phyloP scores from a whole-genome alignment of 2,113 vertebrate genomes.

The Terrapene triunguis region DNA sequence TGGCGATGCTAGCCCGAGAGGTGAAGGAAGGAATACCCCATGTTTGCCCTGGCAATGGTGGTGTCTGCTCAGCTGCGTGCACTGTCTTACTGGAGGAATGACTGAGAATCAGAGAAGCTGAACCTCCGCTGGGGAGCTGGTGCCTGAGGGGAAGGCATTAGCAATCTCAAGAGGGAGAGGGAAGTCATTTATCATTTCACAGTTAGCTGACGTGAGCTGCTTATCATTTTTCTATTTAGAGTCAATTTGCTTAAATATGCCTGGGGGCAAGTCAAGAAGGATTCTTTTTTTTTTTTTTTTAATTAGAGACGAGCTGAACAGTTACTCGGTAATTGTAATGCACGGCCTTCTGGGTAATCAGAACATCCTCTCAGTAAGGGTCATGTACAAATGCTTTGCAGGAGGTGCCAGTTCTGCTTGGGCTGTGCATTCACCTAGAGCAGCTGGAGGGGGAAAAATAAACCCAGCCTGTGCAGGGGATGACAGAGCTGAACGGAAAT shows the following conservation, averaged over 20 bases:
- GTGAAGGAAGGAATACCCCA: background rate
- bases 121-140: slow-evolving; percentile 5
- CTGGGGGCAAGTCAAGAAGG: background rate
- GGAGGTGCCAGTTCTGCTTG: slow-evolving; percentile 18
- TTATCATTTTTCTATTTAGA: slow-evolving; percentile 32
- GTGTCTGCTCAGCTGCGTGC: background rate
- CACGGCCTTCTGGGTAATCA: slow-evolving; percentile 54
- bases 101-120: background rate
- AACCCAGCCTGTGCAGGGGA: background rate
- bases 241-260: slow-evolving; percentile 27
- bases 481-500: background rate
- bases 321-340: slow-evolving; percentile 48
- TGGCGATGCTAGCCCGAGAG: background rate
- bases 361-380: background rate
- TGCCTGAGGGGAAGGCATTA: slow-evolving; percentile 37
- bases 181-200: slow-evolving; percentile 38
- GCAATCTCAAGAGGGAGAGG: slow-evolving; percentile 18
- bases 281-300: background rate
- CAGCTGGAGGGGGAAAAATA: background rate
- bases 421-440: background rate
- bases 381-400: slow-evolving; percentile 2
- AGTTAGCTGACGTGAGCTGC: slow-evolving; percentile 44
- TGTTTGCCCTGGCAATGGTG: background rate
- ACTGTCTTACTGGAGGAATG: fast-evolving
- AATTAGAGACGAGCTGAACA: slow-evolving; percentile 44